Conservation (phyloP, 2,113 vertebrate genomes). For the Nerophis lumbriciformis region DNA sequence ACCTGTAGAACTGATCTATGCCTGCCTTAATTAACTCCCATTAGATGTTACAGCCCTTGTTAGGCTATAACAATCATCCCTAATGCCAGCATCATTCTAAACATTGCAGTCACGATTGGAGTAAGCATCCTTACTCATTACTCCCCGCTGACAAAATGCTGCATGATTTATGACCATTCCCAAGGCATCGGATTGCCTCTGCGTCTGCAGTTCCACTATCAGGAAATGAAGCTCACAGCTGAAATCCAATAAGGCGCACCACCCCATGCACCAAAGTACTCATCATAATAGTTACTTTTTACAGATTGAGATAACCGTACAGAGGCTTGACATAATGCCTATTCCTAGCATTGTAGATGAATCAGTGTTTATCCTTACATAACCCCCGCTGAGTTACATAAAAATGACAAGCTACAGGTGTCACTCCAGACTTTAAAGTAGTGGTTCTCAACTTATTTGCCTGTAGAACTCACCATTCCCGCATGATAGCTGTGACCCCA, state of each 20-base stretch:
- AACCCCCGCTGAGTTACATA: slow-evolving; percentile 12
- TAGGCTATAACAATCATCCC: slow-evolving; percentile 57
- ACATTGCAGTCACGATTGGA: slow-evolving; percentile 58
- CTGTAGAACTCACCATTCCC: no score
- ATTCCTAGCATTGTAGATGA: slow-evolving; percentile 41
- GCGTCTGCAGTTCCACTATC: slow-evolving; percentile 60
- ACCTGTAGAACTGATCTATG: not conserved
- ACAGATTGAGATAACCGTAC: slow-evolving; percentile 66
- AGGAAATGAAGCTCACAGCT: slow-evolving; percentile 70
- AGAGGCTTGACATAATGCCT: slow-evolving; percentile 51
- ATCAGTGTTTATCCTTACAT: slow-evolving; percentile 51
- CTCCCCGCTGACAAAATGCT: slow-evolving; percentile 61
- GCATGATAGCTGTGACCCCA: no score
- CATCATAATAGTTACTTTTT: slow-evolving; percentile 66
- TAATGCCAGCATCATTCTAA: slow-evolving; percentile 47
- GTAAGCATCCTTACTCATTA: slow-evolving; percentile 65
- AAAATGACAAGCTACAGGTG: no score
- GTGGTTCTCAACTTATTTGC: no score
- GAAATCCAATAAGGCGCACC: slow-evolving; percentile 68
- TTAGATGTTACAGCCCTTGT: slow-evolving; percentile 61
- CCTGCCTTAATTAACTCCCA: slow-evolving; percentile 43
- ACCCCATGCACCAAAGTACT: slow-evolving; percentile 47
- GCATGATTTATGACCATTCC: slow-evolving; percentile 68
- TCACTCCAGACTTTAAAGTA: no score
- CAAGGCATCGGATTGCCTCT: slow-evolving; percentile 69